Percentiles rank a stretch among this genome's conserved stretches.
Conservation (phyloP, 1,140 invertebrate genomes). For the Brachionus manjavacas region DNA sequence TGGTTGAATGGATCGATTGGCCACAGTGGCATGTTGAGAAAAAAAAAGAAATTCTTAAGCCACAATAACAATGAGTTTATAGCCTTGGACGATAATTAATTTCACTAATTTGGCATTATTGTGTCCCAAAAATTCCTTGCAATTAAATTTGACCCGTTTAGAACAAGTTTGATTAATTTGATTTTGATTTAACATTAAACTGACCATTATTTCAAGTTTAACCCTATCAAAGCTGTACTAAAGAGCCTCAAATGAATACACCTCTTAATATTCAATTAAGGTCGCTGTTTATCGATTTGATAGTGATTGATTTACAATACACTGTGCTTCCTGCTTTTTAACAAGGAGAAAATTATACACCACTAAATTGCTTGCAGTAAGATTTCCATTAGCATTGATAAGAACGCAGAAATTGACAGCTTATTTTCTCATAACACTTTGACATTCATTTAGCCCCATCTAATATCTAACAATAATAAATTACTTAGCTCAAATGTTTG, state of each 20-base stretch:
- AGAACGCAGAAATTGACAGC: background rate
- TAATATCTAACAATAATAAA: background rate
- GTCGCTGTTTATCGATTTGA: background rate
- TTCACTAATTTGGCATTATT: background rate
- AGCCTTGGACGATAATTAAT: background rate
- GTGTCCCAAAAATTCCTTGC: background rate
- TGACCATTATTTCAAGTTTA: background rate
- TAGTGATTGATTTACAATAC: background rate
- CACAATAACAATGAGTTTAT: background rate
- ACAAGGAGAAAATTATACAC: background rate
- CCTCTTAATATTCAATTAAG: background rate
- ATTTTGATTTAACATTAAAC: constrained; percentile 1
- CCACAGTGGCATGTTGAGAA: background rate
- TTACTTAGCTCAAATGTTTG: background rate
- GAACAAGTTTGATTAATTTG: constrained; percentile 7
- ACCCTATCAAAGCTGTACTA: background rate
- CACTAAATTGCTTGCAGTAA: background rate
- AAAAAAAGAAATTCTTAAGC: background rate
- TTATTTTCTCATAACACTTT: background rate
- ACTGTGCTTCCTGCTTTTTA: background rate
- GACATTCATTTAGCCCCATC: background rate
- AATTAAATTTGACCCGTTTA: constrained; percentile 4
- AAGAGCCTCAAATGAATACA: background rate
- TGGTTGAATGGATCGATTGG: background rate
- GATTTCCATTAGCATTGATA: background rate